Evolutionary conservation across 2,888 invertebrate genomes (phyloP), one percentile per base, ranked within the genome.

Genomic region (Villa cingulata): DNA sequence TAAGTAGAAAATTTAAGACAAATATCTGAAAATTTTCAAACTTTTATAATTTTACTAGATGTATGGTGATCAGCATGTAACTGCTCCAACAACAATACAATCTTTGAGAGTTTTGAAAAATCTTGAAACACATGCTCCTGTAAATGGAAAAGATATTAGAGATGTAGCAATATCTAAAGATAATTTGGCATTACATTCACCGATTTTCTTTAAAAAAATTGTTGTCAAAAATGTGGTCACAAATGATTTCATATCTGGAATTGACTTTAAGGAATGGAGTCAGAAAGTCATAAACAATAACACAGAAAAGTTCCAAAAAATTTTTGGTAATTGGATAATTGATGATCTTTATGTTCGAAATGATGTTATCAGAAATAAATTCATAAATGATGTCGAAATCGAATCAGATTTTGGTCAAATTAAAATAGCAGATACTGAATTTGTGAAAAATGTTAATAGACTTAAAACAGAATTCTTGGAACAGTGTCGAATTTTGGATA

Each of bases 321-420:
- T 78, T 7, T 61, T 59, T 12, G 72, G 72, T 6, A 65, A 68
- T 29, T 77, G 77, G 76, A 67, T 58, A 3, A 54, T 72, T 2
- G 49, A 59, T 6, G 64, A 68, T 47, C 55, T 73, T 16, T 55
- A 60, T 32, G 69, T 74, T 37, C 51, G 59, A n/a, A 58, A 64
- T 18, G 53, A 64, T 45, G 59, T 70, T 1, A 49, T 45, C 12
- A 66, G 70, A 10, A 57, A 52, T 45, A 65, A 62, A 4, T 45
- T 57, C 2, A 54, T 74, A 2, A 64, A 64, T 48, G 63, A 59
- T 20, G 51, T 66, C 1, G 58, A 67, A 51, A 52, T 72, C 1
- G 53, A 15, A 29, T 47, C 9, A 37, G 3, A 42, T 5, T 18
- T 12, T 34, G 34, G 19, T 6, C n/a, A 15, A 16, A 42, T 9